Conservation (phyloP, 2,888 invertebrate species). For the Chrysotoxum bicinctum region DNA sequence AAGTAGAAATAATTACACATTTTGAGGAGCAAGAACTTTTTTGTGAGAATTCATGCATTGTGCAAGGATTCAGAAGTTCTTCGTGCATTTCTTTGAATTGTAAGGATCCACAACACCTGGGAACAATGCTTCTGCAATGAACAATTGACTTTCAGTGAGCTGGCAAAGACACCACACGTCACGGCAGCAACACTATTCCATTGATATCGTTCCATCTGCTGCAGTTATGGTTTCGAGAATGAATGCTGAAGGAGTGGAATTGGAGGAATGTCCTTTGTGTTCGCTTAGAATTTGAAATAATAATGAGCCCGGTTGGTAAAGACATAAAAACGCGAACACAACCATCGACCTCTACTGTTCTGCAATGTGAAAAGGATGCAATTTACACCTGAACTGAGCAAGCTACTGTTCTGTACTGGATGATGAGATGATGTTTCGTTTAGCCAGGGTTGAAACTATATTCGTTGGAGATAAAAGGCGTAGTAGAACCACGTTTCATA, state of each 20-base stretch:
- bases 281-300: slow-evolving; percentile 70
- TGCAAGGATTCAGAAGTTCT: slow-evolving; percentile 56
- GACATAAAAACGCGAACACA: slow-evolving; percentile 69
- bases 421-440: slow-evolving; percentile 9
- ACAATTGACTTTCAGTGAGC: slow-evolving; percentile 69
- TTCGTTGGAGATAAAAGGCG: neutral
- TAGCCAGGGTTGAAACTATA: neutral
- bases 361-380: slow-evolving; percentile 64
- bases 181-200: slow-evolving; percentile 39
- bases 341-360: slow-evolving; percentile 30
- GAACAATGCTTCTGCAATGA: slow-evolving; percentile 68
- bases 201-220: slow-evolving; percentile 23
- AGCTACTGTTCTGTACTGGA: slow-evolving; percentile 45
- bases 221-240: slow-evolving; percentile 3
- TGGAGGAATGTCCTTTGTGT: slow-evolving; percentile 49
- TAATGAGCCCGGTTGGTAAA: slow-evolving; percentile 65
- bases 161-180: slow-evolving; percentile 56
- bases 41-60: slow-evolving; percentile 43
- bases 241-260: neutral
- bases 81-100: slow-evolving; percentile 52
- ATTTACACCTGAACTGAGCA: slow-evolving; percentile 69
- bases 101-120: slow-evolving; percentile 67
- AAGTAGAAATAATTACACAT: slow-evolving; percentile 69
- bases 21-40: slow-evolving; percentile 33
- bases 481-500: neutral